A percentile compares a stretch with the other conserved stretches of the same genome.
Evolutionary conservation across 2,797 vertebrate genomes (phyloP).

Genomic region (Enteromius treurensis): DNA sequence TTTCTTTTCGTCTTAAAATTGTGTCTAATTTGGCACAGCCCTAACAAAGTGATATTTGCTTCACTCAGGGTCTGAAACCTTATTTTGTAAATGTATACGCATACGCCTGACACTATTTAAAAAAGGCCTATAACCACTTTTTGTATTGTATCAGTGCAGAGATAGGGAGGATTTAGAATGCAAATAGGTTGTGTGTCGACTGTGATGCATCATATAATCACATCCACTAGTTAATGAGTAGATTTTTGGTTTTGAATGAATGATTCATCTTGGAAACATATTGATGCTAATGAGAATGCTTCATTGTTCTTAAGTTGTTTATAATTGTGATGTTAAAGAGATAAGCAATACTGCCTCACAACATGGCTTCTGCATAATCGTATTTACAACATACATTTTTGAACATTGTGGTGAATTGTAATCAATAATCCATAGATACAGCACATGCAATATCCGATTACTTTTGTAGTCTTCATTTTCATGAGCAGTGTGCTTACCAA

Average conservation of each 20-base stretch:
- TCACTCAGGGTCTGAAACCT: slow-evolving; percentile 20
- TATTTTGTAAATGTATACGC: slow-evolving; percentile 23
- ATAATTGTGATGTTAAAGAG: slow-evolving; percentile 43
- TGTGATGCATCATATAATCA: slow-evolving; percentile 31
- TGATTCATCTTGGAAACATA: slow-evolving; percentile 4
- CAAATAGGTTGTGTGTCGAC: slow-evolving; percentile 23
- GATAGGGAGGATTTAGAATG: slow-evolving; percentile 12
- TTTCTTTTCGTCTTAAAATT: slow-evolving; percentile 20
- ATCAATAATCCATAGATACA: not conserved
- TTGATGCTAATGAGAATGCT: slow-evolving; percentile 20
- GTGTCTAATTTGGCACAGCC: slow-evolving; percentile 21
- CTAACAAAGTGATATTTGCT: slow-evolving; percentile 42
- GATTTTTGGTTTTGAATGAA: not conserved
- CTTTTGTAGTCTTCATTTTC: not conserved
- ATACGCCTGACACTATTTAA: slow-evolving; percentile 36
- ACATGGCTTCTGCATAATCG: slow-evolving; percentile 37
- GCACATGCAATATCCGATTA: slow-evolving; percentile 9
- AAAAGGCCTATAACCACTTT: slow-evolving; percentile 48
- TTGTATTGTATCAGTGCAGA: slow-evolving; percentile 39
- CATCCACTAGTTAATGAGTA: not conserved
- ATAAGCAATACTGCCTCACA: slow-evolving; percentile 51
- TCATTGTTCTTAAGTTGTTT: slow-evolving; percentile 9
- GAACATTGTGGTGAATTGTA: slow-evolving; percentile 4
- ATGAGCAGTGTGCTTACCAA: not conserved
- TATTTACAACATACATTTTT: slow-evolving; percentile 40